phyloP scores from a whole-genome alignment of 2,888 invertebrate genomes.

The Aspidiotus destructor region DNA sequence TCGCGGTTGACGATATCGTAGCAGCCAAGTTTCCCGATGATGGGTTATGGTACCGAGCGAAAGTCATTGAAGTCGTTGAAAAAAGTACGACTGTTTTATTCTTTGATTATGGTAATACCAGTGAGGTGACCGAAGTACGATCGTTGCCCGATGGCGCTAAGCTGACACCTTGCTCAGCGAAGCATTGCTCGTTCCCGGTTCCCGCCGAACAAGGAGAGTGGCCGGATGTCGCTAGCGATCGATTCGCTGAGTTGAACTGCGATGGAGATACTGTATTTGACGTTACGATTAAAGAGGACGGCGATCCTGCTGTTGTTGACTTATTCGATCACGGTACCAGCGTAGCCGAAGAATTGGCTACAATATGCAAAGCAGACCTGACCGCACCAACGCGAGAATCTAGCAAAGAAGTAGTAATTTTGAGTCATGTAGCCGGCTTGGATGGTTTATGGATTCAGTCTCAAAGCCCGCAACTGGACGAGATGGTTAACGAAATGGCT shows the following conservation, averaged over 20 bases:
- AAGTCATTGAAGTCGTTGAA: conserved; percentile 51
- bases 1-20: conserved; percentile 44
- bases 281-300: conserved; percentile 16
- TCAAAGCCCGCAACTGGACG: conserved; percentile 14
- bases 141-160: conserved; percentile 53
- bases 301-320: conserved; percentile 24
- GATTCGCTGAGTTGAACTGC: conserved; percentile 21
- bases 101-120: conserved; percentile 61
- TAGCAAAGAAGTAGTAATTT: neutral
- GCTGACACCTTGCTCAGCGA: conserved; percentile 50
- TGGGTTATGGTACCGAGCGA: conserved; percentile 57
- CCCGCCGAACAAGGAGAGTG: conserved; percentile 38
- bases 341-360: conserved; percentile 18
- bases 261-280: conserved; percentile 2
- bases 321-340: conserved; percentile 8
- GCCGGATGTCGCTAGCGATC: conserved; percentile 18
- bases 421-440: conserved; percentile 7
- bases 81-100: conserved; percentile 52
- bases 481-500: conserved; percentile 15
- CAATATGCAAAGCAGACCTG: conserved; percentile 19
- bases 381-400: conserved; percentile 7
- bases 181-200: conserved; percentile 42
- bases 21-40: conserved; percentile 59
- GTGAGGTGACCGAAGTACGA: conserved; percentile 51
- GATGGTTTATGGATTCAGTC: conserved; percentile 18